Base-by-base conservation (phyloP, 2,888 invertebrate genomes). In the Halictus ligatus region DNA sequence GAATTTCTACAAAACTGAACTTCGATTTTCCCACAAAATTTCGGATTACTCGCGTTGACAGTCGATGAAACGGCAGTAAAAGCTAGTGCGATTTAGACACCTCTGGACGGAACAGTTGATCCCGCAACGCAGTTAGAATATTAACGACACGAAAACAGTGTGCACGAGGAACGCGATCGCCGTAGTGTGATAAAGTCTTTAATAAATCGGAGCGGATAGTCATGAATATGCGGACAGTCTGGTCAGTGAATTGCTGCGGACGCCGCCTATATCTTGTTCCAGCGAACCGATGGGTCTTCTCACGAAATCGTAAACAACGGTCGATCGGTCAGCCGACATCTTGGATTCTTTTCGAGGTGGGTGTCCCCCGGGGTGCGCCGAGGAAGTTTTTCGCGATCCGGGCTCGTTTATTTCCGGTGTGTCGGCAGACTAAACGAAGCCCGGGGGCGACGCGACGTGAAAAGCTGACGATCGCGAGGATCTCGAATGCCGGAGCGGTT, bases 371-470 rank as follows among this genome's bases (percentile, higher is more conserved):
- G n/a, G 18, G 35, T 67, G 29, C 15, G 2, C 29, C 15, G 69
- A 1, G 25, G 46, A 40, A 46, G 54, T 35, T 78, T 80, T 83
- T 35, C 67, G 40, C 58, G 72, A 76, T 13, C 60, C 43, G 40
- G 12, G 18, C 69, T 50, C 64, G 69, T 60, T 77, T 54, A 48
- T 67, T 54, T 75, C 64, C 48, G n/a, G 72, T 60, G 58, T 69
- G 71, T 21, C 12, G n/a, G 71, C 83, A 74, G 84, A 89, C 84
- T 83, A 89, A 88, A 89, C 82, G 81, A 87, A 72, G 58, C 79
- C 78, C 75, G 48, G 69, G 72, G 77, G 4, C 35, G 35, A 35
- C 35, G 35, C 67, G 50, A 81, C 74, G 85, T 86, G 67, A 79
- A 83, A 83, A 84, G 77, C 69, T 79, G 72, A 69, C 86, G 75